Conservation (phyloP, 2,888 invertebrate species). For the Cistogaster globosa region DNA sequence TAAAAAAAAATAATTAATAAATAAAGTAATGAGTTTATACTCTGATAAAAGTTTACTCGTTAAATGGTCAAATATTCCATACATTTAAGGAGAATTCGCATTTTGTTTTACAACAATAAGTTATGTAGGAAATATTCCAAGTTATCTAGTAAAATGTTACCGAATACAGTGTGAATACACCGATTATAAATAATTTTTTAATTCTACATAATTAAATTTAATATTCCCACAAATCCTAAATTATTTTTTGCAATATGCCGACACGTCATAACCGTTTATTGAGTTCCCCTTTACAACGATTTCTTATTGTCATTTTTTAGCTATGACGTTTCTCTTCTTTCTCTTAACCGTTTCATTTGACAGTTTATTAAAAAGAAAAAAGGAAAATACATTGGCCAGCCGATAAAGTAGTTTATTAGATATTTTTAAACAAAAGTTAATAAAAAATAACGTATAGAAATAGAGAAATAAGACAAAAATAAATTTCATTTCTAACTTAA, state of each 20-base stretch:
- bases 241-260: slow-evolving; percentile 18
- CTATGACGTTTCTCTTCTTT: slow-evolving; percentile 60
- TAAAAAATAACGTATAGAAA: slow-evolving; percentile 46
- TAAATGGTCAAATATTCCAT: too few relatives aligned
- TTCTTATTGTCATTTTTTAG: slow-evolving; percentile 49
- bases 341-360: slow-evolving; percentile 62
- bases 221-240: neutral
- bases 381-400: slow-evolving; percentile 55
- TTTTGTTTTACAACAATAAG: too few relatives aligned
- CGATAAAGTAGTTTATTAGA: slow-evolving; percentile 64
- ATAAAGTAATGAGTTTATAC: too few relatives aligned
- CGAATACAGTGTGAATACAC: too few relatives aligned
- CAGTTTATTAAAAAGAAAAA: slow-evolving; percentile 64
- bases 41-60: too few relatives aligned
- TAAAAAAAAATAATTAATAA: too few relatives aligned
- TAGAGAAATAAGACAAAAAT: slow-evolving; percentile 12
- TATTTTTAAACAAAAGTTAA: slow-evolving; percentile 70
- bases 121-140: too few relatives aligned
- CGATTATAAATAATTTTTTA: too few relatives aligned
- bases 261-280: slow-evolving; percentile 71
- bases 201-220: neutral
- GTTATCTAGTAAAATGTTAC: too few relatives aligned
- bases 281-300: neutral
- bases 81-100: too few relatives aligned
- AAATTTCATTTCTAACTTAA: slow-evolving; percentile 11